Evolutionary conservation across 1,140 invertebrate species (phyloP).

Genomic region (Mycetomoellerius zeteki): DNA sequence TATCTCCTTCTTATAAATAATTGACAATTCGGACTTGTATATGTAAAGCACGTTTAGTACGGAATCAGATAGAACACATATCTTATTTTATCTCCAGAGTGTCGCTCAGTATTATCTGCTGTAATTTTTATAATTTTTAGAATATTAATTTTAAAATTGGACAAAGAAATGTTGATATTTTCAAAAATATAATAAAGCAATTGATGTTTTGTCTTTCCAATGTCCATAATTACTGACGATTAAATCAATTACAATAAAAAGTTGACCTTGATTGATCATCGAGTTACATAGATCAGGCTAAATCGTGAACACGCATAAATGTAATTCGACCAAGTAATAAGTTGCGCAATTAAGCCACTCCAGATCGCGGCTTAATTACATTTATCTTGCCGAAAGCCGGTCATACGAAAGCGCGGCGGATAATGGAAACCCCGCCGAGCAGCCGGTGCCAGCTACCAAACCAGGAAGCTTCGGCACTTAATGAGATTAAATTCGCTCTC

Average conservation of each 20-base stretch:
- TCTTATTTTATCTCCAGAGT: no score
- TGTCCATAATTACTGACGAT: background rate
- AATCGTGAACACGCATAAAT: conserved; percentile 5
- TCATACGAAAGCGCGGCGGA: conserved; percentile 66
- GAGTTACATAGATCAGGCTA: background rate
- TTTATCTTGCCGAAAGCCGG: conserved; percentile 74
- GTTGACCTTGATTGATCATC: background rate
- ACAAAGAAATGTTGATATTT: no score
- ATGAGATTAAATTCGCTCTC: conserved; percentile 76
- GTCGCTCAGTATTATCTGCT: no score
- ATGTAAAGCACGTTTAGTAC: no score
- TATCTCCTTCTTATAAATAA: no score
- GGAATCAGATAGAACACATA: no score
- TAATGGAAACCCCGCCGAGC: conserved; percentile 69
- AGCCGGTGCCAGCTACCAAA: conserved; percentile 55
- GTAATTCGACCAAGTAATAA: conserved; percentile 71
- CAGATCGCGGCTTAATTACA: conserved; percentile 74
- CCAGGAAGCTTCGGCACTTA: conserved; percentile 75
- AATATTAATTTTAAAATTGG: no score
- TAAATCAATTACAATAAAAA: conserved; percentile 11
- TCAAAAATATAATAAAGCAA: no score
- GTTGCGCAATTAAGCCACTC: conserved; percentile 73
- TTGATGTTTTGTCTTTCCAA: no score
- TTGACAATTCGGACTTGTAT: no score
- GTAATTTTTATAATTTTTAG: no score